phyloP scores from a whole-genome alignment of 2,797 vertebrate species.

The Onychomys leucogaster region DNA sequence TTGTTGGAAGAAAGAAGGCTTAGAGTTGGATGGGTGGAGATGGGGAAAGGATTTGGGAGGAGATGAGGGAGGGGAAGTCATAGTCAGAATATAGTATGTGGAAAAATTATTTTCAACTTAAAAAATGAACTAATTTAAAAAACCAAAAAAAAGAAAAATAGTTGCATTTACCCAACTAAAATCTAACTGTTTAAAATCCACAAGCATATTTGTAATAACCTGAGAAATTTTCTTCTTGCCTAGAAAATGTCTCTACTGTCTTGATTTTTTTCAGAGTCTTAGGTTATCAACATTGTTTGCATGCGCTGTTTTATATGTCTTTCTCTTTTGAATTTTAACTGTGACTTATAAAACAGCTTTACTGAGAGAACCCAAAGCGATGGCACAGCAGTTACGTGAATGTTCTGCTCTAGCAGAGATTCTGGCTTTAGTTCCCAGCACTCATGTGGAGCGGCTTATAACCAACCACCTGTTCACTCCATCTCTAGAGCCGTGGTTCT shows the following conservation, averaged over 20 bases:
- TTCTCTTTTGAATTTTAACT: conserved; percentile 50
- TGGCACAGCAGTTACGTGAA: background rate
- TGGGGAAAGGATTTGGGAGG: background rate
- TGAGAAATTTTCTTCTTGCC: conserved; percentile 48
- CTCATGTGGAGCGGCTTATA: background rate
- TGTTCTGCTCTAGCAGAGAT: background rate
- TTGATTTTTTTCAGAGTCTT: conserved; percentile 8
- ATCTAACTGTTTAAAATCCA: background rate
- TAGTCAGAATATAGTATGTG: background rate
- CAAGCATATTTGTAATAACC: background rate
- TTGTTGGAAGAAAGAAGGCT: background rate
- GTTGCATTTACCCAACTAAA: background rate
- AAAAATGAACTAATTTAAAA: background rate
- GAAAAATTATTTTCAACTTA: background rate
- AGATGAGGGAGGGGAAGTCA: background rate
- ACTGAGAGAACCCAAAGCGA: background rate
- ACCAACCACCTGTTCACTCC: background rate
- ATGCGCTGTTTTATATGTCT: background rate
- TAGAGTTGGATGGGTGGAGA: background rate
- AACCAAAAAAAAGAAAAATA: background rate
- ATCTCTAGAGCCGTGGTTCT: background rate
- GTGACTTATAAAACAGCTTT: background rate
- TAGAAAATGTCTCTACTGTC: conserved; percentile 14
- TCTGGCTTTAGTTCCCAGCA: background rate
- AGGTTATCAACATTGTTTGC: conserved; percentile 33